These are phyloP conservation scores for Heterodera schachtii DNA, from an alignment of 1,140 invertebrate species.

Conservation along the genomic window DNA sequence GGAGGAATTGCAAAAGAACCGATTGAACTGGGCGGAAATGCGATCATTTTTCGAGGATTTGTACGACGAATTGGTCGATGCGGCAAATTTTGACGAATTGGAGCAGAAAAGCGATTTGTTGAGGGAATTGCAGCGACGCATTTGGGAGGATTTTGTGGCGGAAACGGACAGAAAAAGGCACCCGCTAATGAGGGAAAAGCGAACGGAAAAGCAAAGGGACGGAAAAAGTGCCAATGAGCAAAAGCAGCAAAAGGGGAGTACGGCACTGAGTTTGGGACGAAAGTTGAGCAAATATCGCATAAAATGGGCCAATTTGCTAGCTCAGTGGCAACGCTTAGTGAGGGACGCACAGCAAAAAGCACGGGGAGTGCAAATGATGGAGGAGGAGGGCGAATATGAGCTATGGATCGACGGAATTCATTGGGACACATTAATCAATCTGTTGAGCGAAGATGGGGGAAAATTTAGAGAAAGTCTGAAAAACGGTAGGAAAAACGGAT, in stretches of 20 bases:
- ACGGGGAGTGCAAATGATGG: neutral
- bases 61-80: neutral
- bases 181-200: neutral
- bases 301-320: neutral
- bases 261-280: neutral
- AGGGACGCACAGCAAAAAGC: neutral
- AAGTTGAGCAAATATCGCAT: neutral
- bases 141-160: neutral
- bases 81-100: neutral
- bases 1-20: neutral
- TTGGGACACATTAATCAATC: neutral
- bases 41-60: neutral
- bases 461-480: neutral
- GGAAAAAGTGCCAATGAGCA: neutral
- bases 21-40: neutral
- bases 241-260: neutral
- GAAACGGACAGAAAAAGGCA: neutral
- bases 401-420: neutral
- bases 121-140: neutral
- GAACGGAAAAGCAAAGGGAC: no score
- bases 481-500: neutral
- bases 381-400: neutral
- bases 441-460: neutral
- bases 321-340: neutral
- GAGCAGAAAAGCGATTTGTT: neutral